Base-by-base conservation (phyloP, 2,797 vertebrate genomes). In the Hemitrygon akajei region DNA sequence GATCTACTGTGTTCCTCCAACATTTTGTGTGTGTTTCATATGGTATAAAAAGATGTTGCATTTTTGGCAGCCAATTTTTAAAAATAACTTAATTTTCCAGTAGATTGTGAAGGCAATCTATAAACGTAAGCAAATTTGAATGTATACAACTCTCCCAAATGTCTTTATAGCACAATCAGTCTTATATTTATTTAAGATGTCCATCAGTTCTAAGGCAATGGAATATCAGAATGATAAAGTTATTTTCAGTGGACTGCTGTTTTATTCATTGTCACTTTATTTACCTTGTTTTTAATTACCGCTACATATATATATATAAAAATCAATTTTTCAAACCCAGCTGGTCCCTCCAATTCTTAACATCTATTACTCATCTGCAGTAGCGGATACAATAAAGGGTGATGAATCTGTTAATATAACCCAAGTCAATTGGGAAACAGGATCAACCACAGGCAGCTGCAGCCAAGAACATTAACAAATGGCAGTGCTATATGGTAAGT, bases 251-350 rank as follows among this genome's bases (percentile, higher is more conserved):
- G 27, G 47, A 10, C 71, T 56, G 71, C 40, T 93, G 5, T 56
- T 93, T 47, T 40, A 30, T 27, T 75, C 56, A 47, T 12, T 40
- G 73, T 22, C 40, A 7, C 12, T 7, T 47, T 47, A 47, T 47
- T 47, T 47, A 47, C 47, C 47, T 47, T 47, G 47, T 47, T 47
- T 47, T 47, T 47, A 47, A 47, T 1, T 47, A 47, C 47, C 47
- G 47, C 47, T 93, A 7, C 22, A 89, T 34, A 87, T 92, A 89
- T 34, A 87, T 92, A 40, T 92, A 47, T 1, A 73, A n/a, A 73
- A 92, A 93, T 76, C 25, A 75, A 75, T 37, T 58, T 89, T 89
- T 34, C n/a, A 66, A 63, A 69, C 56, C 91, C 69, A 92, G 40
- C 91, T 89, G 60, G 16, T 75, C 71, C 71, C 71, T 76, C 40